phyloP scores from a whole-genome alignment of 2,888 invertebrate species.

The Phaonia tiefii region DNA sequence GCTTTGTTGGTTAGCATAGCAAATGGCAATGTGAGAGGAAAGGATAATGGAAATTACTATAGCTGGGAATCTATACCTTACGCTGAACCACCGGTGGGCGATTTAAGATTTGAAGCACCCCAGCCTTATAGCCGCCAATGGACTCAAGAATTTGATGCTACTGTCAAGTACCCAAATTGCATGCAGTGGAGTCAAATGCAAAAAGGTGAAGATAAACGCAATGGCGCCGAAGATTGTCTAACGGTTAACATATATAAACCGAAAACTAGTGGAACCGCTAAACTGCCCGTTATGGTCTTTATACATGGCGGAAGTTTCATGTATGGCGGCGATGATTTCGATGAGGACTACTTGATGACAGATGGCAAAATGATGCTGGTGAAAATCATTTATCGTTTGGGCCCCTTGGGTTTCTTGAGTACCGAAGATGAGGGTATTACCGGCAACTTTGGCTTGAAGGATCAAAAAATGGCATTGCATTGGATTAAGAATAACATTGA shows the following conservation, averaged over 20 bases:
- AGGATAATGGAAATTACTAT: conserved; percentile 79
- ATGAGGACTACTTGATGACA: conserved; percentile 84
- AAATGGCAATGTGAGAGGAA: conserved; percentile 74
- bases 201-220: conserved; percentile 69
- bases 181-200: conserved; percentile 83
- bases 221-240: conserved; percentile 86
- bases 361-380: conserved; percentile 84
- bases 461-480: conserved; percentile 86
- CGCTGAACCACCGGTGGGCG: conserved; percentile 85
- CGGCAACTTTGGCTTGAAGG: conserved; percentile 88
- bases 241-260: conserved; percentile 85
- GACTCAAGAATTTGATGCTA: conserved; percentile 81
- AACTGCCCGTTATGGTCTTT: conserved; percentile 84
- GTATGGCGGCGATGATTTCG: conserved; percentile 83
- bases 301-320: conserved; percentile 89
- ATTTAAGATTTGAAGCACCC: conserved; percentile 82
- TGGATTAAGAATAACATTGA: conserved; percentile 87
- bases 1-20: conserved; percentile 71
- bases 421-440: conserved; percentile 86
- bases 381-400: conserved; percentile 87
- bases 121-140: conserved; percentile 71
- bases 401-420: conserved; percentile 88
- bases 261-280: conserved; percentile 65
- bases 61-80: conserved; percentile 86
- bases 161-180: conserved; percentile 82